phyloP scores from a whole-genome alignment of 2,888 invertebrate genomes.

The Petrolisthes cinctipes region DNA sequence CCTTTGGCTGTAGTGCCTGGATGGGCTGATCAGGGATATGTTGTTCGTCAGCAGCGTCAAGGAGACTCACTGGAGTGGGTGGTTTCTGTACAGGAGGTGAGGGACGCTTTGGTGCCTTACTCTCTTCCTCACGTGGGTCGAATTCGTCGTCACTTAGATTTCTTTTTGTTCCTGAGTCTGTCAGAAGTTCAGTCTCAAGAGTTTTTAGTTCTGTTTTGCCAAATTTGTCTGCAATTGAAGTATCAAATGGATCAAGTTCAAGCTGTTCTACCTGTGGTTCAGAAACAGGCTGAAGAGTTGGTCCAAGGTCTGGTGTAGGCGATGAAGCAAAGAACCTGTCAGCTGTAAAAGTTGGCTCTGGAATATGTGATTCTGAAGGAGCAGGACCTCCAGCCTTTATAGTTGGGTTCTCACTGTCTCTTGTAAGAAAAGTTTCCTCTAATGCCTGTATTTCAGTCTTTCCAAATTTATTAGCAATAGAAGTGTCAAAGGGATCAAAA shows the following conservation, averaged over 20 bases:
- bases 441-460: constrained; percentile 83
- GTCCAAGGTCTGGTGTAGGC: constrained; percentile 49
- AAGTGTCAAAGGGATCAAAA: constrained; percentile 89
- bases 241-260: constrained; percentile 66
- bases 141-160: constrained; percentile 66
- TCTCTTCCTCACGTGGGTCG: constrained; percentile 66
- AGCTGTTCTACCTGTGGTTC: constrained; percentile 29
- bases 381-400: not conserved
- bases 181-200: constrained; percentile 80
- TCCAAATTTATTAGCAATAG: constrained; percentile 80
- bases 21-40: constrained; percentile 41
- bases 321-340: constrained; percentile 51
- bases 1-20: constrained; percentile 39
- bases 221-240: constrained; percentile 64
- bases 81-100: constrained; percentile 24
- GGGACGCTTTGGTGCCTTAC: constrained; percentile 42
- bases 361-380: not conserved
- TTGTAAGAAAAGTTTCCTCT: constrained; percentile 81
- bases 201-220: constrained; percentile 69
- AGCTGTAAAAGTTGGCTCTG: constrained; percentile 1
- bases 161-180: constrained; percentile 54
- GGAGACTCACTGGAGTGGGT: constrained; percentile 32
- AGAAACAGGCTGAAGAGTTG: constrained; percentile 45
- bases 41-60: constrained; percentile 52
- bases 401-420: constrained; percentile 68